phyloP scores from a whole-genome alignment of 1,140 invertebrate species.

The Trachelipus rathkii region DNA sequence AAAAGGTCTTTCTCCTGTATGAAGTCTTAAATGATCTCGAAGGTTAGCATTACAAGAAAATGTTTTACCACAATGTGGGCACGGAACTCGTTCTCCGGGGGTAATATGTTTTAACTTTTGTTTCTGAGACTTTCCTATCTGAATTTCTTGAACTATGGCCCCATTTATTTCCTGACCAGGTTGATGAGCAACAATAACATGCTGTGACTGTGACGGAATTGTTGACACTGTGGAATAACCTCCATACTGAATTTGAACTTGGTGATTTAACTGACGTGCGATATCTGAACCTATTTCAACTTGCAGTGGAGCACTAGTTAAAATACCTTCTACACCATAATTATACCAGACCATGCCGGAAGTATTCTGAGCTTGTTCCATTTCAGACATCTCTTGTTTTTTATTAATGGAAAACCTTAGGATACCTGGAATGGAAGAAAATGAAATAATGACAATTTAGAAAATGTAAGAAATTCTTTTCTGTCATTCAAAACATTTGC shows the following conservation, averaged over 20 bases:
- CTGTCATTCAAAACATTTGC: too few species aligned
- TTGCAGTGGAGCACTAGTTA: constrained; percentile 19
- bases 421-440: not conserved
- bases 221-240: constrained; percentile 11
- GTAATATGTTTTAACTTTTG: constrained; percentile 5
- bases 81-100: constrained; percentile 4
- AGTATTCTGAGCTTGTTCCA: not conserved
- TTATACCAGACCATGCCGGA: not conserved
- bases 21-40: constrained; percentile 21
- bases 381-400: not conserved
- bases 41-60: constrained; percentile 27
- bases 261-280: constrained; percentile 17
- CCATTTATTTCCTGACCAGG: not conserved
- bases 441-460: not conserved
- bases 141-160: not conserved
- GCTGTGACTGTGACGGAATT: constrained; percentile 16
- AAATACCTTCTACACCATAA: not conserved
- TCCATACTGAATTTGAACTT: constrained; percentile 25
- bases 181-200: constrained; percentile 17
- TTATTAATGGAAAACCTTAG: not conserved
- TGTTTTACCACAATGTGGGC: constrained; percentile 23
- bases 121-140: not conserved
- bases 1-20: constrained; percentile 25
- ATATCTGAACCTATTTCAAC: constrained; percentile 25
- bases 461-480: too few species aligned